A percentile compares a stretch with the other conserved stretches of the same genome.
These are phyloP conservation scores for Resseliella maxima DNA, from an alignment of 2,888 invertebrate species.

Conservation along the genomic window DNA sequence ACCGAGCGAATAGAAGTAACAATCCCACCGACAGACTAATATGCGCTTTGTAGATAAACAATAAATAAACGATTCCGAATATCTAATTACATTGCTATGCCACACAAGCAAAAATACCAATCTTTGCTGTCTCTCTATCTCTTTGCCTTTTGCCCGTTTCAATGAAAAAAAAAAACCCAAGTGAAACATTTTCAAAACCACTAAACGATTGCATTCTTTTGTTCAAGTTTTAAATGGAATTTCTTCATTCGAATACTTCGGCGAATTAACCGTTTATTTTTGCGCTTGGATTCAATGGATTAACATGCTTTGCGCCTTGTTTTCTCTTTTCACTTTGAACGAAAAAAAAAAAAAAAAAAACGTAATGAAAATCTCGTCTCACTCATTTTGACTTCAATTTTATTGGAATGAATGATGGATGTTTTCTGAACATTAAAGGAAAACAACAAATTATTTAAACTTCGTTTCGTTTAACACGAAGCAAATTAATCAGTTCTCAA, in stretches of 20 bases:
- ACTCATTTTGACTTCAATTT: not conserved
- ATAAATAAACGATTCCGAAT: slow-evolving; percentile 41
- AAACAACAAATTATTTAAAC: not conserved
- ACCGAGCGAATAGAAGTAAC: not conserved
- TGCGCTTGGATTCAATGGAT: not conserved
- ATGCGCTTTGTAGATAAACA: slow-evolving; percentile 21
- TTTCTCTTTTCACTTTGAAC: not conserved
- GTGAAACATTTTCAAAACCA: slow-evolving; percentile 6
- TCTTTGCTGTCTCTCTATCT: not conserved
- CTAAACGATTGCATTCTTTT: slow-evolving; percentile 34
- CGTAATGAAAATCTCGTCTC: not conserved
- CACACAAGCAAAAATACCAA: not conserved
- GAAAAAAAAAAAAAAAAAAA: no score
- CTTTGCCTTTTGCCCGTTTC: not conserved
- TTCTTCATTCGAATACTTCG: not conserved
- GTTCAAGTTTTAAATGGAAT: not conserved
- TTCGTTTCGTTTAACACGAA: not conserved
- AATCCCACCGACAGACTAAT: slow-evolving; percentile 48
- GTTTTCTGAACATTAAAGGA: not conserved
- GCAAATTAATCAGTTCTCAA: slow-evolving; percentile 21
- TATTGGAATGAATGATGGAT: not conserved
- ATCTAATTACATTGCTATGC: slow-evolving; percentile 48
- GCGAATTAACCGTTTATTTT: not conserved
- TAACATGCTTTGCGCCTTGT: not conserved
- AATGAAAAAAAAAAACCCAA: not conserved